These are phyloP conservation scores for Lobophora halterata DNA, from an alignment of 2,888 invertebrate genomes.

Conservation along the genomic window DNA sequence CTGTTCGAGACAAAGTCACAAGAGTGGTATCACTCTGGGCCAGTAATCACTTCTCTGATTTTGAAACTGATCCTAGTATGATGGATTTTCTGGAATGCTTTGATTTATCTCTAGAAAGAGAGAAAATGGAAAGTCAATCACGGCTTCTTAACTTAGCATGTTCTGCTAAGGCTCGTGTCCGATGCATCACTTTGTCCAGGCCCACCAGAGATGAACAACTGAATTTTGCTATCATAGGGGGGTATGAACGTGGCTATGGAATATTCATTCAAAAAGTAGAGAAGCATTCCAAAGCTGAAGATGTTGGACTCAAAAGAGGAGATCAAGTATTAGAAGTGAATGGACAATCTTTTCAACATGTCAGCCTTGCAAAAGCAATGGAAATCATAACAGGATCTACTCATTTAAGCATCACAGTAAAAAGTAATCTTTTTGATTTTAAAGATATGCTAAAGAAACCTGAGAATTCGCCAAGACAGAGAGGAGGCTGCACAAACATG, in stretches of 20 bases:
- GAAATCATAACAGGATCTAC: slow-evolving; percentile 96
- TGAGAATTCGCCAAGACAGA: slow-evolving; percentile 89
- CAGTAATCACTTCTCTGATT: slow-evolving; percentile 98
- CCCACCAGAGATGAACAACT: slow-evolving; percentile 96
- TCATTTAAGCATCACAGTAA: slow-evolving; percentile 97
- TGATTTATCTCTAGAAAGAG: slow-evolving; percentile 90
- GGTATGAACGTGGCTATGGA: slow-evolving; percentile 94
- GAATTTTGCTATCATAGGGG: slow-evolving; percentile 96
- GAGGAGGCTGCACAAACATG: slow-evolving; percentile 83
- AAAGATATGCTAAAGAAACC: slow-evolving; percentile 85
- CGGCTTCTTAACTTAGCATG: slow-evolving; percentile 96
- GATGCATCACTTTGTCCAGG: slow-evolving; percentile 94
- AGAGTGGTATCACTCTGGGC: slow-evolving; percentile 98
- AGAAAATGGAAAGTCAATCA: slow-evolving; percentile 91
- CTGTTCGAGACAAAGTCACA: slow-evolving; percentile 92
- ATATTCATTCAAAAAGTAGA: slow-evolving; percentile 98
- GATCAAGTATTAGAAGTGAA: slow-evolving; percentile 99
- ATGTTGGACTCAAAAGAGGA: slow-evolving; percentile 96
- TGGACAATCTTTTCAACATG: slow-evolving; percentile 97
- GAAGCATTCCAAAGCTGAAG: slow-evolving; percentile 95
- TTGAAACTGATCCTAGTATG: slow-evolving; percentile 97
- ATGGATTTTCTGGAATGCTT: slow-evolving; percentile 97
- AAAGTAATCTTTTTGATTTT: slow-evolving; percentile 95
- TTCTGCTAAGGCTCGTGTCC: slow-evolving; percentile 96
- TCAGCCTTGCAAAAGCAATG: slow-evolving; percentile 93